phyloP scores from a whole-genome alignment of 2,888 invertebrate species.

The Drosophila birchii region DNA sequence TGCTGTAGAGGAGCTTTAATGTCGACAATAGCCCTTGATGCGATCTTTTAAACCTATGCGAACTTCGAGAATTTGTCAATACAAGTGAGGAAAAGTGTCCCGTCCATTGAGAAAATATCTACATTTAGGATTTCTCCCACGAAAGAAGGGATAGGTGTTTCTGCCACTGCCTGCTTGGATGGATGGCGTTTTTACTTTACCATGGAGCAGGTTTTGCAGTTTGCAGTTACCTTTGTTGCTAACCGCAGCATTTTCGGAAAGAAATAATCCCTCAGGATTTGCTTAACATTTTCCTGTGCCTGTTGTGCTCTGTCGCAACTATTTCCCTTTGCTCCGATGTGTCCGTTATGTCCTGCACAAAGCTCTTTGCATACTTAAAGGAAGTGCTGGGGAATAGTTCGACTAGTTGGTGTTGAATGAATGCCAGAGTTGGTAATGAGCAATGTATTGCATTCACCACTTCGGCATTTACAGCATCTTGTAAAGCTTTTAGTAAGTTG shows the following conservation, averaged over 20 bases:
- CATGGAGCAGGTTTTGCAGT: slow-evolving; percentile 4
- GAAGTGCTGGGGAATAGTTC: background rate
- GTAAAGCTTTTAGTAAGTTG: too few species aligned
- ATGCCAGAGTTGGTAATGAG: too few species aligned
- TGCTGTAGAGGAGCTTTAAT: background rate
- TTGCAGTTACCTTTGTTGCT: background rate
- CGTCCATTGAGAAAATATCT: too few species aligned
- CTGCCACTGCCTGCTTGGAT: background rate
- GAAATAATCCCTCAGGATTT: slow-evolving; percentile 1
- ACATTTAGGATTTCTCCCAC: background rate
- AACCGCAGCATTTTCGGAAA: slow-evolving; percentile 5
- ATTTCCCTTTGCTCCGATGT: slow-evolving; percentile 9
- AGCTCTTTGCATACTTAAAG: slow-evolving; percentile 1
- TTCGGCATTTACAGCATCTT: too few species aligned
- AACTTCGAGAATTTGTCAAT: slow-evolving; percentile 9
- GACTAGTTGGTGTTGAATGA: too few species aligned
- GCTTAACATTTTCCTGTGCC: slow-evolving; percentile 11
- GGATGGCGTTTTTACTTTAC: slow-evolving; percentile 1
- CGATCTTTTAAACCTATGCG: background rate
- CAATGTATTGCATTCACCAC: too few species aligned
- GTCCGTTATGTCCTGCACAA: slow-evolving; percentile 3
- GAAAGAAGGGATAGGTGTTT: slow-evolving; percentile 1
- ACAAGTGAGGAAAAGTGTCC: too few species aligned
- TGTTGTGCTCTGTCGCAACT: slow-evolving; percentile 2
- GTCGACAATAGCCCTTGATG: background rate